Evolutionary conservation across 2,113 vertebrate genomes (phyloP).

Genomic region (Dromiciops gliroides): DNA sequence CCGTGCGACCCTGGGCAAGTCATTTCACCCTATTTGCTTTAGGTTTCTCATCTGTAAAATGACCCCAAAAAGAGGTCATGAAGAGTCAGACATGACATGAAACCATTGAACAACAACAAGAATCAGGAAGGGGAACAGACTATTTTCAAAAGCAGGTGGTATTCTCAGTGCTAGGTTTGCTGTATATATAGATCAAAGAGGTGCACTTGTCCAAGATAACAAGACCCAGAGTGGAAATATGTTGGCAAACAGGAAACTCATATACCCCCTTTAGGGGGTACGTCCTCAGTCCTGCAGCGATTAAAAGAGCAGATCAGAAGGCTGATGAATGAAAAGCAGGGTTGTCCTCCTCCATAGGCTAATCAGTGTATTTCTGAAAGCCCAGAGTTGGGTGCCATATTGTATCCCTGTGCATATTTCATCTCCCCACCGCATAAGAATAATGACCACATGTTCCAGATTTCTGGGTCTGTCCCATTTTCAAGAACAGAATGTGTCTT

Average conservation of each 20-base stretch:
- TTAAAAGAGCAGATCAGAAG: constrained; percentile 11
- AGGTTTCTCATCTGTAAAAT: not conserved
- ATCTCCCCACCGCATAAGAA: not conserved
- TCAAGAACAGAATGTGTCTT: not conserved
- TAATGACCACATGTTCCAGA: not conserved
- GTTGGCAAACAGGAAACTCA: not conserved
- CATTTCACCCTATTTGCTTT: not conserved
- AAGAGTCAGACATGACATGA: not conserved
- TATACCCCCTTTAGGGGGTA: not conserved
- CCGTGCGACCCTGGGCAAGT: not conserved
- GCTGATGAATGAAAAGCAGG: not conserved
- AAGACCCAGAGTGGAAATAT: constrained; percentile 5
- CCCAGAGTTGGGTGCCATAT: not conserved
- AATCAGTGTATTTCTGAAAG: constrained; percentile 29
- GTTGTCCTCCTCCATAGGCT: not conserved
- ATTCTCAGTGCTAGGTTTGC: not conserved
- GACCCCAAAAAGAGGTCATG: not conserved
- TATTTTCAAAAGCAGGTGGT: constrained; percentile 4
- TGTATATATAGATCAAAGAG: not conserved
- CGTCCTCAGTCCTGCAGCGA: not conserved
- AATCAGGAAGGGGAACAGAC: not conserved
- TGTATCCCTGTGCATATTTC: not conserved
- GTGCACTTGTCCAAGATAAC: not conserved
- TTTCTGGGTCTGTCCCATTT: not conserved
- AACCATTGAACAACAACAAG: not conserved